Conservation (phyloP, 2,888 invertebrate genomes). For the Mylabris sibirica region DNA sequence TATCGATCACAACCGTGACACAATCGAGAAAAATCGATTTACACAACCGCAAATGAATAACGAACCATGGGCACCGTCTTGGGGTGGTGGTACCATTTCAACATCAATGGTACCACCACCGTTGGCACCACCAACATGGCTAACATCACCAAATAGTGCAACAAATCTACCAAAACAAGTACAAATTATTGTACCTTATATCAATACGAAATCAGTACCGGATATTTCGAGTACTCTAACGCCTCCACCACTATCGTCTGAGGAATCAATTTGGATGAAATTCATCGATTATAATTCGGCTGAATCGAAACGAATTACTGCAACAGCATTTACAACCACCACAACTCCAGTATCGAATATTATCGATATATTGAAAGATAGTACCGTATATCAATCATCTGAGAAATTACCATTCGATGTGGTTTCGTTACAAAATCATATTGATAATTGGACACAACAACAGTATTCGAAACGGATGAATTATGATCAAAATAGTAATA, state of each 20-base stretch:
- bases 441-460: conserved; percentile 85
- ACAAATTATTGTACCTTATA: conserved; percentile 85
- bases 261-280: conserved; percentile 54
- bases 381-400: conserved; percentile 45
- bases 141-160: conserved; percentile 35
- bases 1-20: conserved; percentile 18
- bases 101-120: conserved; percentile 52
- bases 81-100: conserved; percentile 27
- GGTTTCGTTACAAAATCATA: conserved; percentile 79
- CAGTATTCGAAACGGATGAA: conserved; percentile 67
- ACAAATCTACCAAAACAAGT: conserved; percentile 70
- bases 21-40: conserved; percentile 38
- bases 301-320: conserved; percentile 61
- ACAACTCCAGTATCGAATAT: conserved; percentile 62
- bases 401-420: conserved; percentile 73
- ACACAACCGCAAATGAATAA: conserved; percentile 48
- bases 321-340: conserved; percentile 51
- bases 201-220: conserved; percentile 61
- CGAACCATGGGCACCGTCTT: conserved; percentile 47
- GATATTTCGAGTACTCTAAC: not conserved
- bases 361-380: conserved; percentile 61
- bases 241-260: conserved; percentile 49
- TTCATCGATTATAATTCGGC: conserved; percentile 63
- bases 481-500: conserved; percentile 59
- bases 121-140: conserved; percentile 49